These are phyloP conservation scores for Orthosia gothica DNA, from an alignment of 2,888 invertebrate species.

Conservation along the genomic window DNA sequence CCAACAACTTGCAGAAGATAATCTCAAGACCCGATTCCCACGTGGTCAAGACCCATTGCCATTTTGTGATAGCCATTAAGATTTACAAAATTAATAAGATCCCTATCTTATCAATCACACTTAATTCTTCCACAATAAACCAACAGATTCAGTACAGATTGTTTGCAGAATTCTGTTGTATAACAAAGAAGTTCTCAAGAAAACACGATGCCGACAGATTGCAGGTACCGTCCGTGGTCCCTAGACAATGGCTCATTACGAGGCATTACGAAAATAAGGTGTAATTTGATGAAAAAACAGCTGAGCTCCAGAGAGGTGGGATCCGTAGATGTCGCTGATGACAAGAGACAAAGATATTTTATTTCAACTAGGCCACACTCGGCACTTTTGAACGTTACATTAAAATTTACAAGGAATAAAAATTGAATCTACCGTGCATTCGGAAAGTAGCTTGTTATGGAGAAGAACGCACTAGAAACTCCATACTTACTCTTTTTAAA, in stretches of 20 bases:
- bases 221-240: conserved; percentile 52
- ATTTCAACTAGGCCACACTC: too few species aligned
- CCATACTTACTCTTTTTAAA: too few species aligned
- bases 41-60: conserved; percentile 6
- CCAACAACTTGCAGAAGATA: conserved; percentile 2
- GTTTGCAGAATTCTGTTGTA: conserved; percentile 43
- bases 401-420: too few species aligned
- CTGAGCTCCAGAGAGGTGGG: conserved; percentile 21
- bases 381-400: too few species aligned
- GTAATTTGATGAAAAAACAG: conserved; percentile 69
- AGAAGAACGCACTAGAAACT: too few species aligned
- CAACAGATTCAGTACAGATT: conserved; percentile 44
- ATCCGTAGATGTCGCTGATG: conserved; percentile 24
- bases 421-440: too few species aligned
- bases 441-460: too few species aligned
- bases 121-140: conserved; percentile 22
- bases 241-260: conserved; percentile 69
- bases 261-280: conserved; percentile 68
- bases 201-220: conserved; percentile 50
- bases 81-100: conserved; percentile 29
- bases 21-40: conserved; percentile 24
- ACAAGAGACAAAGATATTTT: too few species aligned
- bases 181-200: conserved; percentile 61
- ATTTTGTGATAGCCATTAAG: conserved; percentile 14
- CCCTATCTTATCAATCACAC: conserved; percentile 28